Evolutionary conservation across 2,113 vertebrate genomes (phyloP).

Genomic region (Axis porcinus): DNA sequence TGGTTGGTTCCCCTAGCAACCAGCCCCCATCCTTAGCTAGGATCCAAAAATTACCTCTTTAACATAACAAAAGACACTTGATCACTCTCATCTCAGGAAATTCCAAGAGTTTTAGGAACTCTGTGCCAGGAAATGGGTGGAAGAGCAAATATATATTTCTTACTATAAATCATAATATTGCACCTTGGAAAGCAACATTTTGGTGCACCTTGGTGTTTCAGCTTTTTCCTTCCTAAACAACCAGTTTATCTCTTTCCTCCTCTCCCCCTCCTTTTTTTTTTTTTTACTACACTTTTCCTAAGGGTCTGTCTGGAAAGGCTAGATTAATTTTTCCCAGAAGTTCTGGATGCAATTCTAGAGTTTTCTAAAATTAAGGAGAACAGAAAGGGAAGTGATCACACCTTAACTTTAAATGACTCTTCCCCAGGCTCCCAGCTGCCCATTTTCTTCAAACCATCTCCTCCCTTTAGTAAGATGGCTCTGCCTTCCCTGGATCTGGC

Average conservation of each 20-base stretch:
- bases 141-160: neutral
- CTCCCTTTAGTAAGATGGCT: neutral
- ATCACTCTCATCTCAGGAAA: neutral
- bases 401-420: neutral
- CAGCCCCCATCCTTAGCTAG: neutral
- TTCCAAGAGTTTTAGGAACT: neutral
- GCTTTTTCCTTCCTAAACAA: neutral
- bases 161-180: neutral
- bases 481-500: neutral
- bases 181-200: neutral
- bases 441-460: neutral
- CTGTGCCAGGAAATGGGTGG: neutral
- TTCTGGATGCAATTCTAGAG: neutral
- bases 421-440: neutral
- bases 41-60: neutral
- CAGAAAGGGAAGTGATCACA: neutral
- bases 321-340: neutral
- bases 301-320: neutral
- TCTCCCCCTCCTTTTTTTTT: neutral
- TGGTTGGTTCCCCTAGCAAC: neutral
- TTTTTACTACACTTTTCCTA: neutral
- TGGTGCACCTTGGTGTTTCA: rapidly evolving
- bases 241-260: neutral
- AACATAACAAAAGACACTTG: neutral
- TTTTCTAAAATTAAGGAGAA: neutral